These are phyloP conservation scores for Cynoglossus semilaevis DNA, from an alignment of 2,113 vertebrate genomes.

Conservation along the genomic window DNA sequence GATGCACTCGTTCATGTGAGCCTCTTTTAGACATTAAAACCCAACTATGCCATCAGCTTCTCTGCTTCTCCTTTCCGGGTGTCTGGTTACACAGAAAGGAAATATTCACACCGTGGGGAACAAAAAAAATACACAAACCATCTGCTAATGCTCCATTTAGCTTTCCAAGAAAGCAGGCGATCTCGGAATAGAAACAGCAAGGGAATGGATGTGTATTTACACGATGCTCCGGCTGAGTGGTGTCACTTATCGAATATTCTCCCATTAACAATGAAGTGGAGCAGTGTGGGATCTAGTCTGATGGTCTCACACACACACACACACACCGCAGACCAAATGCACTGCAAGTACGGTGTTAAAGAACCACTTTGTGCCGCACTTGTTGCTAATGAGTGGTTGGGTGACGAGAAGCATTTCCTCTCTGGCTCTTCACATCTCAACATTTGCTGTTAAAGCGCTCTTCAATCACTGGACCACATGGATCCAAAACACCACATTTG, in stretches of 20 bases:
- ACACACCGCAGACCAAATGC: neutral
- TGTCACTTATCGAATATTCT: slow-evolving; percentile 67
- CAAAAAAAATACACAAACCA: slow-evolving; percentile 56
- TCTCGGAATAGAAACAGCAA: slow-evolving; percentile 65
- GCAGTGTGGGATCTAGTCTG: too few species aligned
- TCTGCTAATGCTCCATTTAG: slow-evolving; percentile 70
- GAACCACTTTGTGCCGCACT: slow-evolving; percentile 29
- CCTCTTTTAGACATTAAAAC: too few species aligned
- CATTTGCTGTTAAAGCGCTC: slow-evolving; percentile 48
- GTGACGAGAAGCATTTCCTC: slow-evolving; percentile 61
- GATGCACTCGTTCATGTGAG: too few species aligned
- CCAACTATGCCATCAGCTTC: too few species aligned
- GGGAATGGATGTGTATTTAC: slow-evolving; percentile 57
- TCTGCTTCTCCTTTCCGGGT: too few species aligned
- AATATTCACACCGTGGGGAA: slow-evolving; percentile 35
- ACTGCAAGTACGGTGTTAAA: slow-evolving; percentile 17
- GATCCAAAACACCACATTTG: slow-evolving; percentile 18
- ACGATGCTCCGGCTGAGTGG: slow-evolving; percentile 59
- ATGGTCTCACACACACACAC: neutral
- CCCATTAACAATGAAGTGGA: slow-evolving; percentile 58
- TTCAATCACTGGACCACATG: slow-evolving; percentile 60
- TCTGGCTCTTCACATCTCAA: slow-evolving; percentile 29
- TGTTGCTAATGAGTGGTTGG: slow-evolving; percentile 61
- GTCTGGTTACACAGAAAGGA: neutral
- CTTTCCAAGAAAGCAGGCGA: slow-evolving; percentile 68